Evolutionary conservation across 1,140 invertebrate genomes (phyloP).

Genomic region (Atopsyche davidsoni): DNA sequence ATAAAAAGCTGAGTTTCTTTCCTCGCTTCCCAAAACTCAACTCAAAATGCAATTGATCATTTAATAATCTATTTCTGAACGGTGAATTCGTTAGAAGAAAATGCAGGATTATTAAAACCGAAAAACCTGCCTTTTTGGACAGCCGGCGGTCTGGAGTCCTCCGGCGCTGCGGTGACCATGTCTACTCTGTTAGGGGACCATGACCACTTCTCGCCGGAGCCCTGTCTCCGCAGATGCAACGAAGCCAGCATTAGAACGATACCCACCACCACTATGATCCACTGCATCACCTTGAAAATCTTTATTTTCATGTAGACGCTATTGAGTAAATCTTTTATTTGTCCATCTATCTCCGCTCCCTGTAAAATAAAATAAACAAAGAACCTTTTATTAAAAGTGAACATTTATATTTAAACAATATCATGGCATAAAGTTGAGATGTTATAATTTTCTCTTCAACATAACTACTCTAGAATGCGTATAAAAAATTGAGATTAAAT

Average conservation of each 20-base stretch:
- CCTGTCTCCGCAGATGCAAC: conserved; percentile 14
- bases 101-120: conserved; percentile 18
- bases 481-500: too few relatives aligned
- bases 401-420: neutral
- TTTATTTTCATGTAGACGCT: conserved; percentile 34
- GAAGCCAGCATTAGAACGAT: conserved; percentile 30
- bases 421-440: too few relatives aligned
- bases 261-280: conserved; percentile 36
- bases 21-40: too few relatives aligned
- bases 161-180: neutral
- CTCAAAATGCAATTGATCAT: too few relatives aligned
- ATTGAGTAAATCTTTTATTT: conserved; percentile 33
- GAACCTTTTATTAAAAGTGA: neutral
- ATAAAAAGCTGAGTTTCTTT: too few relatives aligned
- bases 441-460: too few relatives aligned
- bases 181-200: conserved; percentile 16
- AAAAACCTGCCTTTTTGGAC: conserved; percentile 13
- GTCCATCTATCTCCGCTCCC: conserved; percentile 37
- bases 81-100: conserved; percentile 12
- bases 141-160: conserved; percentile 12
- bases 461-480: too few relatives aligned
- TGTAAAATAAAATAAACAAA: conserved; percentile 23
- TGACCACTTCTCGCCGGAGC: conserved; percentile 5
- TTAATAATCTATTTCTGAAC: conserved; percentile 15
- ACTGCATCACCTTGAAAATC: conserved; percentile 37